phyloP scores from a whole-genome alignment of 2,113 vertebrate genomes.

The Carettochelys insculpta region DNA sequence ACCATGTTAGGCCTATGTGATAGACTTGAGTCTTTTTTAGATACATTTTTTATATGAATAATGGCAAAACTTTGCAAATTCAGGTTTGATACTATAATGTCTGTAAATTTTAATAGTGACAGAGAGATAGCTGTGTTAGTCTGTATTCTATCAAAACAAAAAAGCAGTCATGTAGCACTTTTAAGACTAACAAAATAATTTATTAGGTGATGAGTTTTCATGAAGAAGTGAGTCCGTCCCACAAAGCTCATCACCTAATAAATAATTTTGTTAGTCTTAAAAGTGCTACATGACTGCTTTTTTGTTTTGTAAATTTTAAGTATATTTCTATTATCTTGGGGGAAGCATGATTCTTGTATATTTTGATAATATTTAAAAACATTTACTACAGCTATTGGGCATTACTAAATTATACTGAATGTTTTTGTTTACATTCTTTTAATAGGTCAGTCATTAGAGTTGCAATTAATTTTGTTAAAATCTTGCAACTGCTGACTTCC shows the following conservation, averaged over 20 bases:
- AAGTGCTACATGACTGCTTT: no score
- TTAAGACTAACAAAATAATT: no score
- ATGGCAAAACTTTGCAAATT: neutral
- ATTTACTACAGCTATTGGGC: neutral
- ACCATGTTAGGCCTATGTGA: neutral
- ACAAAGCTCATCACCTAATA: no score
- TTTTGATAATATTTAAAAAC: neutral
- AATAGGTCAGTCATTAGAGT: no score
- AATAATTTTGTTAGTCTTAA: no score
- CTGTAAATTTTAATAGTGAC: no score
- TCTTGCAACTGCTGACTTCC: neutral
- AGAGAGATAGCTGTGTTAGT: no score
- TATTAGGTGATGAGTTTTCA: no score
- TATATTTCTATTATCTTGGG: neutral
- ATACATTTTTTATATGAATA: neutral
- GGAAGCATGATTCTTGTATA: neutral
- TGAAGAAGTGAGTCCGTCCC: no score
- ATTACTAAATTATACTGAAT: neutral
- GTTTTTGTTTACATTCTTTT: no score
- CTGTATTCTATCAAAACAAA: no score
- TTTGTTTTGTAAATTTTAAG: neutral
- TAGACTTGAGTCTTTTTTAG: neutral
- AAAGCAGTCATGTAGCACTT: no score
- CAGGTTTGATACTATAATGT: neutral
- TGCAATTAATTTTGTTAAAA: slow-evolving; percentile 14